Base-by-base conservation (phyloP, 2,888 invertebrate genomes). In the Mechanitis mazaeus region DNA sequence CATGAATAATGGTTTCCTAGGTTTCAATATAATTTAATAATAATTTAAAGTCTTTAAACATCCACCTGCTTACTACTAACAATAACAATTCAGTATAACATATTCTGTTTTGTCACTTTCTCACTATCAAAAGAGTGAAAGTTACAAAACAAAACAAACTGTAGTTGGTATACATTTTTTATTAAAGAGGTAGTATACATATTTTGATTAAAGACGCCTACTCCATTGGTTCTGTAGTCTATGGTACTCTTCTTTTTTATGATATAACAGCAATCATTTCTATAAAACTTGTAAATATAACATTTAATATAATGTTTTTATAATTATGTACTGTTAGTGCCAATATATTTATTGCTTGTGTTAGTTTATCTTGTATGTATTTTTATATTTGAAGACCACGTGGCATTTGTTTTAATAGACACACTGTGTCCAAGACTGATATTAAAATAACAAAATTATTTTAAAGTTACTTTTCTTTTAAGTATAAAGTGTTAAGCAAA, bases 261-360 rank as follows among this genome's bases (percentile, higher is more conserved):
- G 63, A 63, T 66, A 63, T 64, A 64, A 54, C 64, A 64, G 54
- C 58, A 60, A 33, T 64, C 63, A 61, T 62, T 56, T 57, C 62
- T 61, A 59, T 57, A 60, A 53, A 56, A 55, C 54, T 55, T 61
- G 60, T 65, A 65, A 63, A 58, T 65, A 66, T 60, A 33, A 54
- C 11, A 33, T 60, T 65, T 63, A 64, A 61, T 38, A 58, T 57
- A 56, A 58, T 55, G 54, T 54, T 53, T 47, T 55, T 54, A 50
- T 64, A 50, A 50, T 50, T 50, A 31, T 50, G 50, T 28, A 31
- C 50, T n/a, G 58, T 65, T 59, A 64, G 66, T 69, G 67, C 64
- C 64, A 66, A 66, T 47, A 59, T 67, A 67, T 68, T 67, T 67
- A 68, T 69, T 68, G 66, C 56, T 66, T 58, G 59, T 47, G 45